phyloP scores from a whole-genome alignment of 2,797 vertebrate genomes.

The Galaxias olidus region DNA sequence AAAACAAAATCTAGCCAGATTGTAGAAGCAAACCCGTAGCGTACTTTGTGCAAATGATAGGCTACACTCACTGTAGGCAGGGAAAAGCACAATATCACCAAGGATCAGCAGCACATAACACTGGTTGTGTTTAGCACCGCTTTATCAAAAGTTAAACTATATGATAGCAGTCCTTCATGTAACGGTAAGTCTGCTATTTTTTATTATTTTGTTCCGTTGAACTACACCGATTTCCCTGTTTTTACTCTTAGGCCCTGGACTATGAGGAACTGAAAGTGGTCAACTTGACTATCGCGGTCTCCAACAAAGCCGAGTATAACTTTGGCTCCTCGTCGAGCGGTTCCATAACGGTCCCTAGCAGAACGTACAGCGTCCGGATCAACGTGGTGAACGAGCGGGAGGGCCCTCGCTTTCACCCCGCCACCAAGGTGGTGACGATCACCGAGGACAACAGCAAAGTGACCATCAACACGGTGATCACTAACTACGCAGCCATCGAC shows the following conservation, averaged over 20 bases:
- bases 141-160: too few relatives aligned
- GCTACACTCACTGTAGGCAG: too few relatives aligned
- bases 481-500: conserved; percentile 81
- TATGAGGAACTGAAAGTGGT: conserved; percentile 82
- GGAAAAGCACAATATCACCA: too few relatives aligned
- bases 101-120: too few relatives aligned
- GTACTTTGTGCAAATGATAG: too few relatives aligned
- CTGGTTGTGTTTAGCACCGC: too few relatives aligned
- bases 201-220: not conserved
- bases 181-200: too few relatives aligned
- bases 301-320: conserved; percentile 88
- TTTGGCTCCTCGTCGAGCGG: conserved; percentile 42
- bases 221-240: too few relatives aligned
- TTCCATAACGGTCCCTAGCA: not conserved
- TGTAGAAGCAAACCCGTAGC: too few relatives aligned
- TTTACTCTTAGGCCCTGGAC: conserved; percentile 75
- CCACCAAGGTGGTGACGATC: conserved; percentile 67
- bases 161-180: too few relatives aligned
- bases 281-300: conserved; percentile 76
- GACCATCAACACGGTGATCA: conserved; percentile 59
- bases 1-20: not conserved
- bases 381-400: conserved; percentile 82
- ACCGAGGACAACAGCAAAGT: conserved; percentile 54
- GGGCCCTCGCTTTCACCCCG: conserved; percentile 80
- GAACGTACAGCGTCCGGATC: conserved; percentile 73